Percentiles rank a stretch among this genome's conserved stretches.
These are phyloP conservation scores for Helostoma temminkii DNA, from an alignment of 2,797 vertebrate species.

Conservation along the genomic window DNA sequence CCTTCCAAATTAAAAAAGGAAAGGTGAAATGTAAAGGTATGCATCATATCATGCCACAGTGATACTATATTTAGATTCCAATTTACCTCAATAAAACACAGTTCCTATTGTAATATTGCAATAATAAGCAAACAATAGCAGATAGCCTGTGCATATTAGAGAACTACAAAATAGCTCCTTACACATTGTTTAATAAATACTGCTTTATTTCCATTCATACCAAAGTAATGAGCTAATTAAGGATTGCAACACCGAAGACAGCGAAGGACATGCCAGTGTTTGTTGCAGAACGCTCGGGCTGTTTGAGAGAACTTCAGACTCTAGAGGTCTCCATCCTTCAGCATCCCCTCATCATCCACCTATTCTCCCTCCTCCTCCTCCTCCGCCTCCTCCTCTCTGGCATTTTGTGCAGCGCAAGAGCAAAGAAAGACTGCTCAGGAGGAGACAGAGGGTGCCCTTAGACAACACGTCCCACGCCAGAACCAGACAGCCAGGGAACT, in stretches of 20 bases:
- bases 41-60: too few species aligned
- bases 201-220: not conserved
- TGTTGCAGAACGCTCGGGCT: slow-evolving; percentile 52
- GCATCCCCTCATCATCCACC: slow-evolving; percentile 80
- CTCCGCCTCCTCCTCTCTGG: slow-evolving; percentile 67
- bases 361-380: slow-evolving; percentile 59
- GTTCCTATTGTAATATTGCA: too few species aligned
- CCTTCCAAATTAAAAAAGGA: too few species aligned
- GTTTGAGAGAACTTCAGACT: slow-evolving; percentile 82
- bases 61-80: too few species aligned
- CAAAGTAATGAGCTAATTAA: not conserved
- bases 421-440: slow-evolving; percentile 75
- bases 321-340: slow-evolving; percentile 90
- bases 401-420: slow-evolving; percentile 79
- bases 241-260: not conserved
- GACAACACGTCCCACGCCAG: slow-evolving; percentile 80
- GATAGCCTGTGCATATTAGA: too few species aligned
- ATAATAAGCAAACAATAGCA: too few species aligned
- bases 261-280: not conserved
- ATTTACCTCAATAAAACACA: too few species aligned
- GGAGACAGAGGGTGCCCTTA: slow-evolving; percentile 79
- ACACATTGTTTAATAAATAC: not conserved
- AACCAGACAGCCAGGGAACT: slow-evolving; percentile 79
- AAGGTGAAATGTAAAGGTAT: too few species aligned
- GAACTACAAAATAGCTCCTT: not conserved